A percentile compares a stretch with the other conserved stretches of the same genome.
phyloP scores from a whole-genome alignment of 1,140 invertebrate genomes.

The Copidosoma floridanum region DNA sequence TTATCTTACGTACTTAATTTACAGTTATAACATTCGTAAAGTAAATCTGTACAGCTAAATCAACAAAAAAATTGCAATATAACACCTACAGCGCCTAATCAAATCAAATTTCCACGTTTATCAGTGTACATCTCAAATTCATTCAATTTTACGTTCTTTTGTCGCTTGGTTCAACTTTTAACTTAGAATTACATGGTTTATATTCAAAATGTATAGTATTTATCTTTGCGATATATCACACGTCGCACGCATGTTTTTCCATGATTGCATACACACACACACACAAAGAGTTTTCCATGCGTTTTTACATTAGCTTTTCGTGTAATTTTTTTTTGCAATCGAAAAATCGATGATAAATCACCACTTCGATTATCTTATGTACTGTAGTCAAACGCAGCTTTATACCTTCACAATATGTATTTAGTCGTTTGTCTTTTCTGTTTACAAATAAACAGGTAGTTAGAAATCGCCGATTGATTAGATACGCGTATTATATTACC shows the following conservation, averaged over 20 bases:
- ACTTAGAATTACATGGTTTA: conserved; percentile 28
- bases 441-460: too few species aligned
- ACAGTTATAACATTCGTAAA: conserved; percentile 40
- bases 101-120: conserved; percentile 16
- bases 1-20: conserved; percentile 18
- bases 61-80: conserved; percentile 38
- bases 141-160: conserved; percentile 10
- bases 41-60: conserved; percentile 42
- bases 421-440: too few species aligned
- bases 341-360: too few species aligned
- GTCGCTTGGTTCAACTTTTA: too few species aligned
- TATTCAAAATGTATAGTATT: conserved; percentile 32
- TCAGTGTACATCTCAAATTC: background rate
- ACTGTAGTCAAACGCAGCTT: too few species aligned
- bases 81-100: conserved; percentile 29
- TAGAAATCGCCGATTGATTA: too few species aligned
- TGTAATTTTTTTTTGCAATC: too few species aligned
- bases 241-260: conserved; percentile 28
- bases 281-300: too few species aligned
- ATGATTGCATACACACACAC: too few species aligned
- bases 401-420: conserved; percentile 43
- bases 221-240: conserved; percentile 36
- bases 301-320: too few species aligned
- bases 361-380: too few species aligned
- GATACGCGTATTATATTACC: too few species aligned